Base-by-base conservation (phyloP, 2,113 vertebrate genomes). In the Passer montanus region DNA sequence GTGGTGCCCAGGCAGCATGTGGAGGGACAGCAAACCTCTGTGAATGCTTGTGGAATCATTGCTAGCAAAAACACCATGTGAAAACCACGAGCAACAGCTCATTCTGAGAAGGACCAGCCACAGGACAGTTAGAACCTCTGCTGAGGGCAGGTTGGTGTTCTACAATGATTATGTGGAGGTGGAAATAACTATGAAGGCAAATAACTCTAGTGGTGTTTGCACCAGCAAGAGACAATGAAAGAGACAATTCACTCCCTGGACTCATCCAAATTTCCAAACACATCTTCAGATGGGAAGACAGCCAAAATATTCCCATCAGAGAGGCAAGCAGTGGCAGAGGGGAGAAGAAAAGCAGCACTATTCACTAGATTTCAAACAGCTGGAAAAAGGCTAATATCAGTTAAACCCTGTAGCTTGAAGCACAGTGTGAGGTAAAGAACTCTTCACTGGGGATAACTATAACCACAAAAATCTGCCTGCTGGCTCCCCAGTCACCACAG, bases 371-470 rank as follows among this genome's bases (percentile, higher is more conserved):
- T 76, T 73, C 52, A 52, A 64, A 52, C 52, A 58, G 69, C 91
- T 93, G 91, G 63, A n/a, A 76, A 82, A 89, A 86, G 63, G 68
- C 43, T 89, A 93, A 33, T 89, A 91, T 59, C 50, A 67, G 59
- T 85, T 93, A 93, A 88, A 90, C 47, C 41, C 60, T 50, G 27
- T 62, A 69, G 69, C 82, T 82, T 47, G 11, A n/a, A 68, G 39
- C 3, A 0, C 73, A 55, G 72, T n/a, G 44, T 53, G 69, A 89
- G 52, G 35, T 15, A 68, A 95, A 56, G 12, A 93, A 66, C 50
- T 87, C 73, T 94, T 95, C 91, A 58, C 47, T 76, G 66, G 90
- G 70, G 84, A 80, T 77, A 95, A 74, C 47, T 52, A 1, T 20
- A 49, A 49, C 55, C 70, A 49, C 33, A 52, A 17, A 95, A 93